Evolutionary conservation across 1,140 invertebrate genomes (phyloP).

Genomic region (Meloidogyne chitwoodi): DNA sequence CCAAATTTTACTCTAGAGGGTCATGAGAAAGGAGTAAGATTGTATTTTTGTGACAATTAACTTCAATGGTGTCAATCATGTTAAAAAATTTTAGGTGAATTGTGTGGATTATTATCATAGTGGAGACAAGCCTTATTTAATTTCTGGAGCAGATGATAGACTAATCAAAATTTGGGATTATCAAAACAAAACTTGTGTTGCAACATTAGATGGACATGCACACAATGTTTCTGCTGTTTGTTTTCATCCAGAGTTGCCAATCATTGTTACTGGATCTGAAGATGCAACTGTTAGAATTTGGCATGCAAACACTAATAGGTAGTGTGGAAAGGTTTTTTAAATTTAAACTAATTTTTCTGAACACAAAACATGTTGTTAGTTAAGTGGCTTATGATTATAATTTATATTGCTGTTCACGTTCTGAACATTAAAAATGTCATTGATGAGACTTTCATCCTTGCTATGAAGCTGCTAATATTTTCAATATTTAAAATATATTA

Average conservation of each 20-base stretch:
- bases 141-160: constrained; percentile 95
- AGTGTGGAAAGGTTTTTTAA: not conserved
- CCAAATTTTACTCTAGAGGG: constrained; percentile 98
- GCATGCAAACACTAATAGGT: constrained; percentile 92
- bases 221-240: constrained; percentile 83
- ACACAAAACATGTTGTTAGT: not conserved
- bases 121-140: constrained; percentile 99
- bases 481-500: not conserved
- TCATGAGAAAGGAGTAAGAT: constrained; percentile 82
- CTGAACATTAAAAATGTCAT: constrained; percentile 3
- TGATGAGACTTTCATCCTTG: not conserved
- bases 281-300: constrained; percentile 90
- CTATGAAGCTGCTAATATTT: not conserved
- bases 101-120: constrained; percentile 98
- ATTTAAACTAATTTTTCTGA: not conserved
- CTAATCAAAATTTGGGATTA: constrained; percentile 99
- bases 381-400: constrained; percentile 17
- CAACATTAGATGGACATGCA: constrained; percentile 91
- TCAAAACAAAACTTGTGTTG: constrained; percentile 95
- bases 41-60: not conserved
- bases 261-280: constrained; percentile 93
- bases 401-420: constrained; percentile 22
- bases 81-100: constrained; percentile 68
- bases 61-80: not conserved
- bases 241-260: constrained; percentile 95